Evolutionary conservation across 2,888 invertebrate genomes (phyloP).

Genomic region (Kuschelorhynchus macadamiae): DNA sequence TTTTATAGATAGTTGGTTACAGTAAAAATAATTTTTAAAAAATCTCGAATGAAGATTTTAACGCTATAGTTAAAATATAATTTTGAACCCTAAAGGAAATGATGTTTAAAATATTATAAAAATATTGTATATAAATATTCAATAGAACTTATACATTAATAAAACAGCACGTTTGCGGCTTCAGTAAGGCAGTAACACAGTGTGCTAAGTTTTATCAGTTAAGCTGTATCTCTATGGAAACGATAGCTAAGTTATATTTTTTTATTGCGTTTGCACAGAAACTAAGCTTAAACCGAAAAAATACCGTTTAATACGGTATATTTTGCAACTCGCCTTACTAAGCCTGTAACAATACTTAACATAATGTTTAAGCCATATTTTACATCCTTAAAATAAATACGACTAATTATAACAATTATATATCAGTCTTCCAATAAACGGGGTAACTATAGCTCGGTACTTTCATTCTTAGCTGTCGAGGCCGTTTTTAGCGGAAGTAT

Average conservation of each 20-base stretch:
- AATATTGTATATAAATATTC: conserved; percentile 48
- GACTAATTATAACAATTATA: conserved; percentile 36
- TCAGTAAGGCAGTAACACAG: conserved; percentile 25
- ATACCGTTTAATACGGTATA: too few relatives aligned
- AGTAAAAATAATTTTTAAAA: conserved; percentile 42
- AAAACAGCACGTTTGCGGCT: conserved; percentile 38
- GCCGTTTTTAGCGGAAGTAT: conserved; percentile 41
- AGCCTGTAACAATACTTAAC: conserved; percentile 26
- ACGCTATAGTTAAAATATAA: conserved; percentile 34
- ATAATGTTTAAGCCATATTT: conserved; percentile 37
- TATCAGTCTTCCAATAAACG: conserved; percentile 47
- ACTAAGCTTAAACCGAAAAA: too few relatives aligned
- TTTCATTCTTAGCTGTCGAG: conserved; percentile 52
- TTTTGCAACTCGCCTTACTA: conserved; percentile 17
- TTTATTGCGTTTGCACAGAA: too few relatives aligned
- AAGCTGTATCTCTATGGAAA: too few relatives aligned
- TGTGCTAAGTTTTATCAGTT: too few relatives aligned
- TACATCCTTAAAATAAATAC: conserved; percentile 36
- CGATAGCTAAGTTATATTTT: too few relatives aligned
- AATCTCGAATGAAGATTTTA: conserved; percentile 26
- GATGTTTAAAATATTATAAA: conserved; percentile 46
- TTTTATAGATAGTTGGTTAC: conserved; percentile 35
- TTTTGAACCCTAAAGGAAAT: conserved; percentile 33
- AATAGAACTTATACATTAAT: conserved; percentile 46
- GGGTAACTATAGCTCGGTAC: conserved; percentile 58